Evolutionary conservation across 2,888 invertebrate species (phyloP).

Genomic region (Choreutis nemorana): DNA sequence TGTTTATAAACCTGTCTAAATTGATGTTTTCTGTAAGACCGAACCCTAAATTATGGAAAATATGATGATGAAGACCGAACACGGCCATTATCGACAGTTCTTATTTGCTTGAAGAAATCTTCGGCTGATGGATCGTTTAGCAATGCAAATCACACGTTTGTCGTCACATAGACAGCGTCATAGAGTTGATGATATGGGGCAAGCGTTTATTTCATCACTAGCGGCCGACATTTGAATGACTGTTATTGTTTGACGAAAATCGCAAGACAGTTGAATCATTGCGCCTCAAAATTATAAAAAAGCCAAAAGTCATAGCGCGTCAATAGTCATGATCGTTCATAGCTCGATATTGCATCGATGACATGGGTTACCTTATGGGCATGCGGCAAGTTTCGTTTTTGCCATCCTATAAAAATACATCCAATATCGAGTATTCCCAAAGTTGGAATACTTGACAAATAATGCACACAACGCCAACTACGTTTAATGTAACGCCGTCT

Average conservation of each 20-base stretch:
- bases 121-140: background rate
- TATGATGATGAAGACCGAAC: no score
- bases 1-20: no score
- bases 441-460: no score
- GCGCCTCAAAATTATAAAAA: background rate
- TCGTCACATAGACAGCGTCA: background rate
- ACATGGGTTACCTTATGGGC: no score
- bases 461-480: no score
- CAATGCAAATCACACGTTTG: background rate
- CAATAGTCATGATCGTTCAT: background rate
- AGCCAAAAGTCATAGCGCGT: background rate
- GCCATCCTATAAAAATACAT: no score
- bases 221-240: background rate
- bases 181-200: background rate
- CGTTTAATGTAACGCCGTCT: no score
- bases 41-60: no score
- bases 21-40: no score
- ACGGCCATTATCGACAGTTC: background rate
- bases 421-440: no score
- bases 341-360: no score
- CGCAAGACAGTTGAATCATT: background rate
- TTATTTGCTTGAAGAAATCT: background rate
- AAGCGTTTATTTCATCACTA: background rate
- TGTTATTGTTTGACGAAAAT: background rate
- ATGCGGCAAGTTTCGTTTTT: no score